Percentiles rank a stretch among this genome's conserved stretches.
These are phyloP conservation scores for Heliconius nattereri DNA, from an alignment of 1,140 invertebrate species.

Conservation along the genomic window DNA sequence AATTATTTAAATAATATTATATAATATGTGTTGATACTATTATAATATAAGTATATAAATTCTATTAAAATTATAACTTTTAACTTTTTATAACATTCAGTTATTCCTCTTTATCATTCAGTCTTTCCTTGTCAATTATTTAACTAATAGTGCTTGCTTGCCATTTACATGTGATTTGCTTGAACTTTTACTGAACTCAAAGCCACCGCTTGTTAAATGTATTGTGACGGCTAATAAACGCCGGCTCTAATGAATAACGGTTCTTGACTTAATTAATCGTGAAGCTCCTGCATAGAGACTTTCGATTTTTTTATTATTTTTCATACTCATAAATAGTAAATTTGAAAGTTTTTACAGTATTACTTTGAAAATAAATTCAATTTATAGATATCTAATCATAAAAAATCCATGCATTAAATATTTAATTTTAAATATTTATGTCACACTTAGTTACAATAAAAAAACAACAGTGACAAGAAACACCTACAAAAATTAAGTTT, in stretches of 20 bases:
- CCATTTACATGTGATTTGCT: constrained; percentile 36
- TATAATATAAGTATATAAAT: too few species aligned
- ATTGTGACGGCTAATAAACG: constrained; percentile 73
- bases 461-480: not conserved
- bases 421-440: not conserved
- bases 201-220: constrained; percentile 67
- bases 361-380: too few species aligned
- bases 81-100: too few species aligned
- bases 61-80: too few species aligned
- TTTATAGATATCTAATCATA: too few species aligned
- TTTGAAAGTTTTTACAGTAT: constrained; percentile 13
- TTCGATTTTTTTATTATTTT: constrained; percentile 45
- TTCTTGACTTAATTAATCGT: constrained; percentile 68
- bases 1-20: not conserved
- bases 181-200: constrained; percentile 41
- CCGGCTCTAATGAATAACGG: constrained; percentile 68
- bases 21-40: not conserved
- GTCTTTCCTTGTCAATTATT: not conserved
- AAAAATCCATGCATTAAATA: not conserved
- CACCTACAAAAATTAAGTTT: too few species aligned
- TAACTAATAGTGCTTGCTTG: constrained; percentile 9
- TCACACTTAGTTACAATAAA: not conserved
- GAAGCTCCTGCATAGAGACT: constrained; percentile 50
- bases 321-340: constrained; percentile 24
- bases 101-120: too few species aligned